phyloP scores from a whole-genome alignment of 2,888 invertebrate species.

The Heterodera filipjevi region DNA sequence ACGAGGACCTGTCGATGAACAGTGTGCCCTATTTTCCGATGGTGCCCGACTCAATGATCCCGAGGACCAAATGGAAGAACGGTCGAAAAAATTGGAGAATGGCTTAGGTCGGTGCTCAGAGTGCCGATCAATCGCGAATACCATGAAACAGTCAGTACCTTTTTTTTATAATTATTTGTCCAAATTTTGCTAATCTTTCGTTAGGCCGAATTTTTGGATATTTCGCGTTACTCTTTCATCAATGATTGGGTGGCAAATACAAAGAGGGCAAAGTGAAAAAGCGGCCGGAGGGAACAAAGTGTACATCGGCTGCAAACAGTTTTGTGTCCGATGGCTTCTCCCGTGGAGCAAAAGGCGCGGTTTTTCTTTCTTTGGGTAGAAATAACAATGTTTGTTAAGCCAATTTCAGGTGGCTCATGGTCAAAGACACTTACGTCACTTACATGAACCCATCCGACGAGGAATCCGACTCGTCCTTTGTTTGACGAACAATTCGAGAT shows the following conservation, averaged over 20 bases:
- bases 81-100: conserved; percentile 80
- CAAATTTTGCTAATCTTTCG: conserved; percentile 21
- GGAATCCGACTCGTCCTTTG: conserved; percentile 79
- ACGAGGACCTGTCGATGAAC: not conserved
- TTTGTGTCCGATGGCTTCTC: conserved; percentile 63
- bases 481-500: conserved; percentile 90
- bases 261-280: conserved; percentile 89
- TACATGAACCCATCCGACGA: conserved; percentile 86
- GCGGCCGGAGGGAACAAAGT: conserved; percentile 72
- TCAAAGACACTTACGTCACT: conserved; percentile 91
- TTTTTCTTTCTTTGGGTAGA: conserved; percentile 29
- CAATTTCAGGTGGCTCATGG: conserved; percentile 79
- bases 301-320: conserved; percentile 66
- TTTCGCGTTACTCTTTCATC: conserved; percentile 88
- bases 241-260: conserved; percentile 84
- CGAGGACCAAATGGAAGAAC: conserved; percentile 49
- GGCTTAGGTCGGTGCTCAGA: conserved; percentile 82
- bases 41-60: conserved; percentile 61
- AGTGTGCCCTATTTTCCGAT: conserved; percentile 58
- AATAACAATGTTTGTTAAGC: not conserved
- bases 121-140: conserved; percentile 87
- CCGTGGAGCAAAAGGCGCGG: conserved; percentile 62
- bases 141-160: conserved; percentile 79
- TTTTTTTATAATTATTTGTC: conserved; percentile 12
- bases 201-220: conserved; percentile 88